Evolutionary conservation across 2,113 vertebrate genomes (phyloP).

Genomic region (Pogona vitticeps): DNA sequence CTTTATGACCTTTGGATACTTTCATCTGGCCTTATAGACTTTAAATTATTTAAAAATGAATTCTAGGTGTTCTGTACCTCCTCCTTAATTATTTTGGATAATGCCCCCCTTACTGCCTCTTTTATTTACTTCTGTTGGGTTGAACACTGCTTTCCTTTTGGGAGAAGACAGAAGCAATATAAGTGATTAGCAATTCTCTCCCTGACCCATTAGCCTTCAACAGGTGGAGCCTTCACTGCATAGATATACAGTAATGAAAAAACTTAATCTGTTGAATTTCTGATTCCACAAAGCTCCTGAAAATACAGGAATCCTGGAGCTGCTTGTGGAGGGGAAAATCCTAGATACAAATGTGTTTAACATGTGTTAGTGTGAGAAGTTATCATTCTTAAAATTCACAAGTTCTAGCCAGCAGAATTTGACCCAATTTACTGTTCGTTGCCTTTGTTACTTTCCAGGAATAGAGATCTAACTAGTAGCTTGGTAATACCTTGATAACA

Average conservation of each 20-base stretch:
- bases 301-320: neutral
- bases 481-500: slow-evolving; percentile 4
- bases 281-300: neutral
- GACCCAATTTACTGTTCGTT: neutral
- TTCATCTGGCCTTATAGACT: too few relatives aligned
- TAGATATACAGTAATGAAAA: neutral
- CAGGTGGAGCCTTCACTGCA: neutral
- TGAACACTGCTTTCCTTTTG: too few relatives aligned
- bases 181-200: too few relatives aligned
- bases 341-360: neutral
- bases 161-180: too few relatives aligned
- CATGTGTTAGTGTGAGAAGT: too few relatives aligned
- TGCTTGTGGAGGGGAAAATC: neutral
- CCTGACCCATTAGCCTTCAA: too few relatives aligned
- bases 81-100: neutral
- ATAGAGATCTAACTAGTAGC: too few relatives aligned
- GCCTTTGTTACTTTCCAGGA: neutral
- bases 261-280: neutral
- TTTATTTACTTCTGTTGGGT: too few relatives aligned
- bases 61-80: neutral
- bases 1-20: neutral
- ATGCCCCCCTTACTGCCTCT: too few relatives aligned
- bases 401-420: neutral
- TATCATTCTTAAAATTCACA: neutral
- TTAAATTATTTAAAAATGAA: neutral